phyloP scores from a whole-genome alignment of 1,140 invertebrate species.

The Listronotus bonariensis region DNA sequence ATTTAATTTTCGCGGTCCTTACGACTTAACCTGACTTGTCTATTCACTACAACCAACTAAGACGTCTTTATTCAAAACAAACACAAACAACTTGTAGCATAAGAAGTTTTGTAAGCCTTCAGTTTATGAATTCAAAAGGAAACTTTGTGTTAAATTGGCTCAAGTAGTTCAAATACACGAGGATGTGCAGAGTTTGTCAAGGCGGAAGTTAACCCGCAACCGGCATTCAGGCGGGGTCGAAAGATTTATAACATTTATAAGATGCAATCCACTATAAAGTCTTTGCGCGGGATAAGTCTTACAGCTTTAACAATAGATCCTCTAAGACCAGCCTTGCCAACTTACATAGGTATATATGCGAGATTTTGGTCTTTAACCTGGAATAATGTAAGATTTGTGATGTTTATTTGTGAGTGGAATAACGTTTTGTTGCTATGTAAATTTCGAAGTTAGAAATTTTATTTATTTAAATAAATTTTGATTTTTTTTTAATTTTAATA shows the following conservation, averaged over 20 bases:
- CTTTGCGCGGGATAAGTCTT: slow-evolving; percentile 47
- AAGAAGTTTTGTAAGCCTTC: slow-evolving; percentile 29
- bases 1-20: too few relatives aligned
- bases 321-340: slow-evolving; percentile 38
- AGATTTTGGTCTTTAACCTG: slow-evolving; percentile 52
- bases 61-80: slow-evolving; percentile 28
- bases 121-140: slow-evolving; percentile 41
- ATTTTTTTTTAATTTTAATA: too few relatives aligned
- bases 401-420: not conserved
- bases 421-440: slow-evolving; percentile 6
- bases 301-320: slow-evolving; percentile 49
- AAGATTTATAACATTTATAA: slow-evolving; percentile 52
- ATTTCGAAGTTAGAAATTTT: too few relatives aligned
- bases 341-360: slow-evolving; percentile 50
- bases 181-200: slow-evolving; percentile 46
- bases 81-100: slow-evolving; percentile 38
- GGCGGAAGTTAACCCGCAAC: slow-evolving; percentile 47
- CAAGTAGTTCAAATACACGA: slow-evolving; percentile 45
- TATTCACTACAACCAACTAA: too few relatives aligned
- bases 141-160: slow-evolving; percentile 48
- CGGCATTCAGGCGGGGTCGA: slow-evolving; percentile 33
- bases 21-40: too few relatives aligned
- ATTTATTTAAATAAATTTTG: too few relatives aligned
- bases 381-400: slow-evolving; percentile 46
- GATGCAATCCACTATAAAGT: slow-evolving; percentile 54